A percentile compares a stretch with the other conserved stretches of the same genome.
phyloP scores from a whole-genome alignment of 2,888 invertebrate species.

The Ectropis crepuscularia region DNA sequence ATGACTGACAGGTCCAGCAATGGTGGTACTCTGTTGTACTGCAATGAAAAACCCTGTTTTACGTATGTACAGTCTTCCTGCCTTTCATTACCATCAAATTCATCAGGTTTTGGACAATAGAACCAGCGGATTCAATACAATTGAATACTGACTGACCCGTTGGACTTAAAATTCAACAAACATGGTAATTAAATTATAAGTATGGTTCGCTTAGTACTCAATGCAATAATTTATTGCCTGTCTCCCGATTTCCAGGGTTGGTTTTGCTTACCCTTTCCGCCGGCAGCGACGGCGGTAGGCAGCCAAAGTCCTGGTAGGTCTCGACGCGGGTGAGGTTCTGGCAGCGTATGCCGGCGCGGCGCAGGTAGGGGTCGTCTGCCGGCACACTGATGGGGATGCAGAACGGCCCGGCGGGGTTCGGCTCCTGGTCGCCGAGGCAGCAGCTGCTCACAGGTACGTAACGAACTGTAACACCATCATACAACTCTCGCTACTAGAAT shows the following conservation, averaged over 20 bases:
- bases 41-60: not conserved
- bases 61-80: no score
- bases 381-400: conserved; percentile 55
- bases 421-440: conserved; percentile 48
- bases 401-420: conserved; percentile 44
- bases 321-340: conserved; percentile 57
- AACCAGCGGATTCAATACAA: no score
- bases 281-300: conserved; percentile 50
- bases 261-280: conserved; percentile 51
- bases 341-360: conserved; percentile 51
- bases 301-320: conserved; percentile 55
- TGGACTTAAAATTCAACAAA: no score
- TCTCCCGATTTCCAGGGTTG: not conserved
- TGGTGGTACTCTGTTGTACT: conserved; percentile 52
- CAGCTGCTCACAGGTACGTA: conserved; percentile 47
- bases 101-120: no score
- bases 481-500: not conserved
- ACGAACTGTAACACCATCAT: conserved; percentile 35
- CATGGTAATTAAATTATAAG: no score
- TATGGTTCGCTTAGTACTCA: no score
- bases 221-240: no score
- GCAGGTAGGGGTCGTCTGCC: conserved; percentile 54
- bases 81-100: no score
- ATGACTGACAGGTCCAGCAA: conserved; percentile 49
- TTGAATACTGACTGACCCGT: no score